Evolutionary conservation across 2,113 vertebrate genomes (phyloP), one percentile per base, ranked within the genome.

Genomic region (Oreochromis aureus): DNA sequence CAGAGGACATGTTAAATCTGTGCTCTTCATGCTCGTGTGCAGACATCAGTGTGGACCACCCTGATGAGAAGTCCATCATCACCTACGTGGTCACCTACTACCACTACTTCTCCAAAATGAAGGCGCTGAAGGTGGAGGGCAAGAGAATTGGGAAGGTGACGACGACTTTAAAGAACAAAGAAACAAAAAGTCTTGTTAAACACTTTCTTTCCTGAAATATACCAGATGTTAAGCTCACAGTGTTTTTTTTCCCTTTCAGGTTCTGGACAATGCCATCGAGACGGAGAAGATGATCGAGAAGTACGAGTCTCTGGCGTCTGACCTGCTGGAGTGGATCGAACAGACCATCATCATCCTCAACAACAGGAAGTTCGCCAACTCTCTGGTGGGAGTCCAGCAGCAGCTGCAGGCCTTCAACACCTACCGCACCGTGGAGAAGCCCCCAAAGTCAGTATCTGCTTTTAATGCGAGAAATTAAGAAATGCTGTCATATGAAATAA

Each of bases 31-130:
- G 81, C 81, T 61, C 81, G 73, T 80, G 58, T 15, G 34, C 79
- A 94, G 98, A 99, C 95, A 99, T 99, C 97, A 99, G 98, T 15
- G 99, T 99, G 87, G 98, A 99, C 94, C 98, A 99, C 53, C 98
- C 99, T 2, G 98, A 99, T 83, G 98, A 99, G 95, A 99, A 99
- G 92, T 99, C 98, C 51, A 98, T 99, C 92, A 99, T 99, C 96
- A 99, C 99, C 55, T 99, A 99, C 0, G 98, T 99, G 86, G 98
- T 99, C 81, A 99, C 99, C 1, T 99, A 99, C 69, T 99, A 99
- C 94, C 98, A 99, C 96, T 99, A 99, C 96, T 99, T 99, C 96
- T 99, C 98, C 87, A 99, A 99, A 97, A 99, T 99, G 98, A 99
- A 99, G 95, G 98, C 98, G 7, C 96, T 99, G 93, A 99, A 99